These are phyloP conservation scores for Dryococelus australis DNA, from an alignment of 2,888 invertebrate species.

Conservation along the genomic window DNA sequence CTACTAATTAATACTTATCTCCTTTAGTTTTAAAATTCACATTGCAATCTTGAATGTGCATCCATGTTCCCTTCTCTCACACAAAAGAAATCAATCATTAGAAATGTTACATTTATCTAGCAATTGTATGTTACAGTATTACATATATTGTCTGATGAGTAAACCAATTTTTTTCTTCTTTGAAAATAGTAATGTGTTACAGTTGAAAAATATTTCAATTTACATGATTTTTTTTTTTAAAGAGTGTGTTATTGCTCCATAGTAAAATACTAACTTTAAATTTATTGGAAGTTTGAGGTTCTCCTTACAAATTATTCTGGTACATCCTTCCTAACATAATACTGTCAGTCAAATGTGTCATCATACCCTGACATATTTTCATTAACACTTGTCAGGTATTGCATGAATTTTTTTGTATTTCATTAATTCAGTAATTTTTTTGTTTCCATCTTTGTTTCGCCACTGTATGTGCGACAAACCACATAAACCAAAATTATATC, in stretches of 20 bases:
- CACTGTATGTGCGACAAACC: not conserved
- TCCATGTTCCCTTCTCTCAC: not conserved
- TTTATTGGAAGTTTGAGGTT: not conserved
- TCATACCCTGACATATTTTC: not conserved
- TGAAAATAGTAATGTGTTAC: not conserved
- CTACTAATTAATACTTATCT: conserved; percentile 1
- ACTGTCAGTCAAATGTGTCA: not conserved
- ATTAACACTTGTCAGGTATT: not conserved
- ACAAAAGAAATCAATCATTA: not conserved
- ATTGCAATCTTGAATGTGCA: not conserved
- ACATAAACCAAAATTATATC: not conserved
- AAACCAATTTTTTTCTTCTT: not conserved
- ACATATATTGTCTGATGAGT: conserved; percentile 3
- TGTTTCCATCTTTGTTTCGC: not conserved
- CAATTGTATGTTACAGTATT: not conserved
- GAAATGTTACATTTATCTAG: not conserved
- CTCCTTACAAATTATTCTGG: not conserved
- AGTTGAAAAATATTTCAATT: not conserved
- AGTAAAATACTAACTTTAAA: not conserved
- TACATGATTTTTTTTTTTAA: not conserved
- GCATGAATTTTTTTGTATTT: not conserved
- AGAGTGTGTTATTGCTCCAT: not conserved
- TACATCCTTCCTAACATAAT: not conserved
- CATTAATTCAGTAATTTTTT: not conserved
- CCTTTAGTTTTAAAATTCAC: not conserved